Conservation (phyloP, 2,888 invertebrate species). For the Endotricha flammealis region DNA sequence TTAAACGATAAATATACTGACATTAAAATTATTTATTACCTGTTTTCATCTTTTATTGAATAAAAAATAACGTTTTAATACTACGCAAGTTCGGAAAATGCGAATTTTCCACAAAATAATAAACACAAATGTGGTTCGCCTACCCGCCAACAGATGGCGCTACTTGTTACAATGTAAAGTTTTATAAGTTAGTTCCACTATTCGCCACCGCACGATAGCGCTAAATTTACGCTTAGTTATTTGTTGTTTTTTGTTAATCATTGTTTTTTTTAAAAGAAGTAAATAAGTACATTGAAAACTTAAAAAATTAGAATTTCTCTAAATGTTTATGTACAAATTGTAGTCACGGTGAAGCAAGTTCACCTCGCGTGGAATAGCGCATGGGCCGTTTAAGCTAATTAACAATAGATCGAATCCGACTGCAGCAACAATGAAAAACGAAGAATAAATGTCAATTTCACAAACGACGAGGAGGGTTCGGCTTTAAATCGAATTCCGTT, state of each 20-base stretch:
- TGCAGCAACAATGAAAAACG: conserved; percentile 76
- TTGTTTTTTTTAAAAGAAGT: no score
- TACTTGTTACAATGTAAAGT: conserved; percentile 27
- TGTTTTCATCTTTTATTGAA: no score
- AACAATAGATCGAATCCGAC: conserved; percentile 75
- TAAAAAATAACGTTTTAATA: no score
- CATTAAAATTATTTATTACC: no score
- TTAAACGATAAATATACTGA: no score
- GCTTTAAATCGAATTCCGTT: conserved; percentile 77
- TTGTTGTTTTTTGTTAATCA: not conserved
- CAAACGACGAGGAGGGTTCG: conserved; percentile 76
- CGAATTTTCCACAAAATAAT: not conserved
- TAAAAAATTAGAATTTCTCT: no score
- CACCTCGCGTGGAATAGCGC: conserved; percentile 51
- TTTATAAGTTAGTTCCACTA: conserved; percentile 36
- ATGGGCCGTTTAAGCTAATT: conserved; percentile 75
- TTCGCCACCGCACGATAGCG: conserved; percentile 38
- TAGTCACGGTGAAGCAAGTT: conserved; percentile 25
- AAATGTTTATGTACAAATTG: not conserved
- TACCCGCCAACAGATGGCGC: conserved; percentile 68
- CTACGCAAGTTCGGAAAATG: no score
- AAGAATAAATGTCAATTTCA: conserved; percentile 78
- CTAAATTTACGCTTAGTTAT: conserved; percentile 16
- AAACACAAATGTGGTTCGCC: conserved; percentile 27
- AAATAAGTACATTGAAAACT: no score